A percentile compares a stretch with the other conserved stretches of the same genome.
phyloP scores from a whole-genome alignment of 2,888 invertebrate genomes.

The Strigamia transsilvanica region DNA sequence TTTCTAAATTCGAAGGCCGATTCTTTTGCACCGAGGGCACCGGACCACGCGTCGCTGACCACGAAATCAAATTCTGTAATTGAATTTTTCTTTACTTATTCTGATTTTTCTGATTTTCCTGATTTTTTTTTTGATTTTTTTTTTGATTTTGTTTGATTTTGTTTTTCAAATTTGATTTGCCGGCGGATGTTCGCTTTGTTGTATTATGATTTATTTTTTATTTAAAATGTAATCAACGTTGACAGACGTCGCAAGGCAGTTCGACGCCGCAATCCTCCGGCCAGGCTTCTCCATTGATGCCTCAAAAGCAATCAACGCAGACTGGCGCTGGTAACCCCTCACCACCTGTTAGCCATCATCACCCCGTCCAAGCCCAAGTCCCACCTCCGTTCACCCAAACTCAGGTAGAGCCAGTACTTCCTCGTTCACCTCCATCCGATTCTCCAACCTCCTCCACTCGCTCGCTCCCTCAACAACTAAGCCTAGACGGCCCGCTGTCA shows the following conservation, averaged over 20 bases:
- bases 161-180: neutral
- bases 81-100: neutral
- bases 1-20: neutral
- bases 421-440: neutral
- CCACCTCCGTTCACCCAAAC: slow-evolving; percentile 63
- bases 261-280: slow-evolving; percentile 32
- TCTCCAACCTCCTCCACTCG: neutral
- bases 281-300: slow-evolving; percentile 15
- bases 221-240: neutral
- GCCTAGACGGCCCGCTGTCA: neutral
- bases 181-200: neutral
- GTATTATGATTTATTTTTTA: neutral
- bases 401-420: slow-evolving; percentile 54
- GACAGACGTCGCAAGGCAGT: slow-evolving; percentile 9
- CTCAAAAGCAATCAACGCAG: slow-evolving; percentile 7
- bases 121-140: neutral
- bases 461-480: neutral
- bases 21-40: slow-evolving; percentile 32
- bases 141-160: neutral
- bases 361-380: neutral
- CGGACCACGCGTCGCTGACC: neutral
- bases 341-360: slow-evolving; percentile 10
- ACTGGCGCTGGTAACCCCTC: slow-evolving; percentile 6
- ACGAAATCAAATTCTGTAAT: slow-evolving; percentile 50
- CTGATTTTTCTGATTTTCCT: neutral